These are phyloP conservation scores for Limulus polyphemus DNA, from an alignment of 2,888 invertebrate genomes.

Conservation along the genomic window DNA sequence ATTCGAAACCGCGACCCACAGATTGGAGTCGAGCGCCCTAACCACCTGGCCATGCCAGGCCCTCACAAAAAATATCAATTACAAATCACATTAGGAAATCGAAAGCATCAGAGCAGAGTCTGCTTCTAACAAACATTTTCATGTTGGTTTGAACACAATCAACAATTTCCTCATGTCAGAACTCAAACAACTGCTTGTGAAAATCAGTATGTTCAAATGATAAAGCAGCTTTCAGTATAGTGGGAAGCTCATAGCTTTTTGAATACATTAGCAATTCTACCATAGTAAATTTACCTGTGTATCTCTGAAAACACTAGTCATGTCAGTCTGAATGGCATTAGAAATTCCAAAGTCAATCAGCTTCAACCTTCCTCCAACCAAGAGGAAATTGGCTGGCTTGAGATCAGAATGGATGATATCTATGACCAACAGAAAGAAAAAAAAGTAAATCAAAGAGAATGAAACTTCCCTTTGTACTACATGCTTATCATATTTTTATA, in stretches of 20 bases:
- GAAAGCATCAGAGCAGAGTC: too few relatives aligned
- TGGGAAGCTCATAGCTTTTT: too few relatives aligned
- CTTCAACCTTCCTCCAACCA: constrained; percentile 72
- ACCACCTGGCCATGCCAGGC: too few relatives aligned
- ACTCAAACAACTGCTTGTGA: background rate
- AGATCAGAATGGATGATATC: constrained; percentile 92
- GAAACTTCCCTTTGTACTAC: background rate
- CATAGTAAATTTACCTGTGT: constrained; percentile 33
- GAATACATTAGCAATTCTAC: background rate
- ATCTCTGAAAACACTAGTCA: constrained; percentile 73
- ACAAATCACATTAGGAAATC: too few relatives aligned
- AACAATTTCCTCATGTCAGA: too few relatives aligned
- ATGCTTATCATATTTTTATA: too few relatives aligned
- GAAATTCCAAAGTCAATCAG: constrained; percentile 97
- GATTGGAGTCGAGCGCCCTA: too few relatives aligned
- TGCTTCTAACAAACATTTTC: too few relatives aligned
- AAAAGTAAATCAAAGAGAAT: constrained; percentile 17
- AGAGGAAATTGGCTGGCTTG: constrained; percentile 90
- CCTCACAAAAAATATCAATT: too few relatives aligned
- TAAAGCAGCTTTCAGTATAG: too few relatives aligned
- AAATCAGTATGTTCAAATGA: background rate
- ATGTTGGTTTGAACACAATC: too few relatives aligned
- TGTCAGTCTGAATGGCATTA: constrained; percentile 69
- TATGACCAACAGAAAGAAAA: constrained; percentile 33
- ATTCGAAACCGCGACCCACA: too few relatives aligned